Conservation (phyloP, 2,797 vertebrate species). For the Sebastes baramenuke region DNA sequence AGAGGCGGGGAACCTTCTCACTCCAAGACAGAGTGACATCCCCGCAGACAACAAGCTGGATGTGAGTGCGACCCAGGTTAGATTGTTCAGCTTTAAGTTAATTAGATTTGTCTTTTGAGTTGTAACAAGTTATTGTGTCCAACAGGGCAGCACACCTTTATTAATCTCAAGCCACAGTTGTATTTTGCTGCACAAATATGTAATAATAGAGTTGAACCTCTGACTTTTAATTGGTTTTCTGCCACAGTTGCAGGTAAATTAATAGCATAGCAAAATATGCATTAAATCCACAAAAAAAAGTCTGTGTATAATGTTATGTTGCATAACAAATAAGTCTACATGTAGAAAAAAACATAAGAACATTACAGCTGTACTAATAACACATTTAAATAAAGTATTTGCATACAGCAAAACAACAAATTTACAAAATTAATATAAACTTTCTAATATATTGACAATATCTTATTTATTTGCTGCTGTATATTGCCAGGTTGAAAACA, state of each 20-base stretch:
- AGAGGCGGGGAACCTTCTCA: background rate
- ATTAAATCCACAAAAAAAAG: background rate
- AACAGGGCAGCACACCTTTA: background rate
- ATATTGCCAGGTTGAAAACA: background rate
- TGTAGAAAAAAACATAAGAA: background rate
- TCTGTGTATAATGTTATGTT: background rate
- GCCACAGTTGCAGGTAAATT: background rate
- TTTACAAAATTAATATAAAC: background rate
- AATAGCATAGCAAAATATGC: background rate
- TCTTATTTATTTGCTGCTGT: background rate
- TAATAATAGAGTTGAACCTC: background rate
- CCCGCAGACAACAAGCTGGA: conserved; percentile 36
- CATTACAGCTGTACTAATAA: background rate
- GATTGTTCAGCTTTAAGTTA: background rate
- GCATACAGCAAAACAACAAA: background rate
- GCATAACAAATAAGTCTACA: background rate
- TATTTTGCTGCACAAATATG: background rate
- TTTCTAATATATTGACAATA: background rate
- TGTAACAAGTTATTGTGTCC: background rate
- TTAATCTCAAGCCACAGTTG: background rate
- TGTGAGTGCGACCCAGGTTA: conserved; percentile 54
- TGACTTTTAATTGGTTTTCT: background rate
- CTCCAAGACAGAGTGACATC: conserved; percentile 17
- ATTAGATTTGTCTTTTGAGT: background rate
- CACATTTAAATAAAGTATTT: background rate